phyloP scores from a whole-genome alignment of 1,140 invertebrate species.

The Eumeta japonica region DNA sequence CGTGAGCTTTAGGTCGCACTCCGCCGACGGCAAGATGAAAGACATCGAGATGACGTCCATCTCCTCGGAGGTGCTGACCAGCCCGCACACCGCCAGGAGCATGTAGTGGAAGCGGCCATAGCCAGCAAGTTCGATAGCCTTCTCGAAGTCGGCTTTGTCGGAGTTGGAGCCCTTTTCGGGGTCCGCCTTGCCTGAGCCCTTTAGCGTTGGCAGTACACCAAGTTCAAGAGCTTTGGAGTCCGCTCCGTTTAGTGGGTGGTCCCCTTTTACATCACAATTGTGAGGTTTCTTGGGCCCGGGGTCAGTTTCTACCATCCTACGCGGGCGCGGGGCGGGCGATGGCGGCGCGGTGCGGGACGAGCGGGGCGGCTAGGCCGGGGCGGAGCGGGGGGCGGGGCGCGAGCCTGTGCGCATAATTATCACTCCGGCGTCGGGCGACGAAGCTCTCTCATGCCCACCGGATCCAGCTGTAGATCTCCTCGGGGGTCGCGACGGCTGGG shows the following conservation, averaged over 20 bases:
- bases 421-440: no score
- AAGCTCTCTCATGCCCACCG: no score
- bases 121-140: slow-evolving; percentile 79
- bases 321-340: slow-evolving; percentile 53
- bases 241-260: slow-evolving; percentile 71
- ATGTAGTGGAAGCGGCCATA: slow-evolving; percentile 92
- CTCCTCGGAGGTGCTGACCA: slow-evolving; percentile 92
- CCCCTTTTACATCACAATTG: slow-evolving; percentile 79
- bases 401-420: no score
- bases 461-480: no score
- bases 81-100: slow-evolving; percentile 83
- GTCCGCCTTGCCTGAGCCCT: slow-evolving; percentile 44
- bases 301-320: slow-evolving; percentile 81
- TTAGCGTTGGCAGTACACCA: slow-evolving; percentile 52
- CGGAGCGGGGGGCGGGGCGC: no score
- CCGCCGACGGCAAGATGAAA: slow-evolving; percentile 88
- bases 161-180: slow-evolving; percentile 54
- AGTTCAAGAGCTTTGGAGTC: slow-evolving; percentile 71
- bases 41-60: slow-evolving; percentile 95
- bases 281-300: slow-evolving; percentile 69
- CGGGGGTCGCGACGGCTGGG: no score
- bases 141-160: slow-evolving; percentile 78
- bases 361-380: no score
- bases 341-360: no score
- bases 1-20: slow-evolving; percentile 86